Evolutionary conservation across 2,888 invertebrate genomes (phyloP).

Genomic region (Mamestra brassicae): DNA sequence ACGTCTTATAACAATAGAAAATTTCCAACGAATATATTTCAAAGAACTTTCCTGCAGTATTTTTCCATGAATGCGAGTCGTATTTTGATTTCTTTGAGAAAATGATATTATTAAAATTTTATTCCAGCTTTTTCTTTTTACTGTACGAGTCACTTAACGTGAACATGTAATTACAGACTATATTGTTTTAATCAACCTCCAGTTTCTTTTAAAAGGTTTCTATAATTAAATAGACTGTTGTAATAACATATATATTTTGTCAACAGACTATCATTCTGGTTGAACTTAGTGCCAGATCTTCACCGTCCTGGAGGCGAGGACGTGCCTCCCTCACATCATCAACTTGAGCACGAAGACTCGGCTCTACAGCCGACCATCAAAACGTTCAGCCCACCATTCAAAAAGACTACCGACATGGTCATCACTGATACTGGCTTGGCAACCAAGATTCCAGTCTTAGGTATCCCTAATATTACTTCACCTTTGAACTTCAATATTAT

Average conservation of each 20-base stretch:
- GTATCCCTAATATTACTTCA: slow-evolving; percentile 85
- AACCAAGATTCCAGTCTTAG: slow-evolving; percentile 83
- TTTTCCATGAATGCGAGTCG: slow-evolving; percentile 13
- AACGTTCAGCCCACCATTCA: slow-evolving; percentile 90
- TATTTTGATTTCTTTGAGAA: slow-evolving; percentile 24
- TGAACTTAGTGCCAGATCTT: slow-evolving; percentile 97
- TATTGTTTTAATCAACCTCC: slow-evolving; percentile 14
- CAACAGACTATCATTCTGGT: slow-evolving; percentile 96
- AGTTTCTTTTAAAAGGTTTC: slow-evolving; percentile 1
- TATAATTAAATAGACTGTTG: background rate
- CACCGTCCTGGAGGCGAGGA: slow-evolving; percentile 97
- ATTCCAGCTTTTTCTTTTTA: slow-evolving; percentile 12
- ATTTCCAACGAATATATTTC: slow-evolving; percentile 17
- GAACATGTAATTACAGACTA: background rate
- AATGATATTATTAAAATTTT: slow-evolving; percentile 16
- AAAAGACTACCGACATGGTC: slow-evolving; percentile 89
- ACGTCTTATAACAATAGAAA: slow-evolving; percentile 23
- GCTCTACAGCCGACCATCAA: slow-evolving; percentile 89
- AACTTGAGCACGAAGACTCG: slow-evolving; percentile 94
- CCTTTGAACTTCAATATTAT: slow-evolving; percentile 85
- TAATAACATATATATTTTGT: slow-evolving; percentile 59
- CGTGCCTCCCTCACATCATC: slow-evolving; percentile 96
- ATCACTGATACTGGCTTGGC: slow-evolving; percentile 84
- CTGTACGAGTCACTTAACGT: background rate
- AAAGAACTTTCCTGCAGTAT: slow-evolving; percentile 6